These are phyloP conservation scores for Eristalinus sepulchralis DNA, from an alignment of 2,888 invertebrate genomes.

Conservation along the genomic window DNA sequence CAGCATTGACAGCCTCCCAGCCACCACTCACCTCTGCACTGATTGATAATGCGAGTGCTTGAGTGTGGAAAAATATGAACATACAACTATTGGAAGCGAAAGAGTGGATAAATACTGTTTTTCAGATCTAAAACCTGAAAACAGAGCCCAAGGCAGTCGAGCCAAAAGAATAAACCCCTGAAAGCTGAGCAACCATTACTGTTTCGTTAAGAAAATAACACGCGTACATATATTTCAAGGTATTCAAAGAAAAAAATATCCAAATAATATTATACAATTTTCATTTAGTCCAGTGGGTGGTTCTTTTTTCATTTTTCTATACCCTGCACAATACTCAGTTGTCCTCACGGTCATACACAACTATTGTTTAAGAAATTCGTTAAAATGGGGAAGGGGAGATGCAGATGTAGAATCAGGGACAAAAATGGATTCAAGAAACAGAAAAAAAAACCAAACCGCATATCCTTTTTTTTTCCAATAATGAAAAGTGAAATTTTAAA, in stretches of 20 bases:
- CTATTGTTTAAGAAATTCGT: too few relatives aligned
- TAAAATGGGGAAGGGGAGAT: neutral
- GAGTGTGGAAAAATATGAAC: neutral
- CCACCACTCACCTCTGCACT: neutral
- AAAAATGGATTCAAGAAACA: neutral
- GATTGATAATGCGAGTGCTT: neutral
- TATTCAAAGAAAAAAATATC: too few relatives aligned
- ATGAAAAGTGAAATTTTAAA: constrained; percentile 71
- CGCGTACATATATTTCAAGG: too few relatives aligned
- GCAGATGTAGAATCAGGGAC: neutral
- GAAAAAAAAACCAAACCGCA: constrained; percentile 15
- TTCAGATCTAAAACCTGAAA: neutral
- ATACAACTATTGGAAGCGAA: neutral
- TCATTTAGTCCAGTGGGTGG: too few relatives aligned
- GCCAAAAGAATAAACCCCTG: too few relatives aligned
- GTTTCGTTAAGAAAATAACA: too few relatives aligned
- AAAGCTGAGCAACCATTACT: too few relatives aligned
- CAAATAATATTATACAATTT: too few relatives aligned
- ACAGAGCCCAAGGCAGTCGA: too few relatives aligned
- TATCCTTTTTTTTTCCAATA: constrained; percentile 35
- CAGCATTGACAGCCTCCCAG: neutral
- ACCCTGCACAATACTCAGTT: too few relatives aligned
- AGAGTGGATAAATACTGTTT: neutral
- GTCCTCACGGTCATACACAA: too few relatives aligned
- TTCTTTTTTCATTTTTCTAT: too few relatives aligned